A percentile compares a stretch with the other conserved stretches of the same genome.
Evolutionary conservation across 1,140 invertebrate species (phyloP).

Genomic region (Drosophila navojoa): DNA sequence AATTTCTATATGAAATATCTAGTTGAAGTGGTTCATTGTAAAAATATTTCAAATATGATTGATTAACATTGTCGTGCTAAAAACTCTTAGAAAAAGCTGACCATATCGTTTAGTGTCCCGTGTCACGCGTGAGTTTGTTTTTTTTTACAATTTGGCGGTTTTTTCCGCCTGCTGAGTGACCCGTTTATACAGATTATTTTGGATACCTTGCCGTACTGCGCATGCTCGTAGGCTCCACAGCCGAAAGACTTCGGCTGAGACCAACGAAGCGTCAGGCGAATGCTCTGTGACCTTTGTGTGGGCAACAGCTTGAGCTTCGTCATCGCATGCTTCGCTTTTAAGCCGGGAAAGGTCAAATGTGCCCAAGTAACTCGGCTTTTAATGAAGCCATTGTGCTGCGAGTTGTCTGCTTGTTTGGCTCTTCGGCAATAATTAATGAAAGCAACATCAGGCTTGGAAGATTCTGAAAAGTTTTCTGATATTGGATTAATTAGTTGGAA

Average conservation of each 20-base stretch:
- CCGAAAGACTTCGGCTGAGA: not conserved
- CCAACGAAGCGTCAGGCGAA: not conserved
- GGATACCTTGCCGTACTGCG: conserved; percentile 20
- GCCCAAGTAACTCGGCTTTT: conserved; percentile 14
- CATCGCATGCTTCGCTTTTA: not conserved
- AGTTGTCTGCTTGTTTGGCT: not conserved
- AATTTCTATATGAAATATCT: conserved; percentile 8
- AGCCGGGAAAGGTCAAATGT: conserved; percentile 21
- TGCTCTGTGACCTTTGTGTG: conserved; percentile 30
- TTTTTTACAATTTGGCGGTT: conserved; percentile 4
- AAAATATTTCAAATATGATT: conserved; percentile 1
- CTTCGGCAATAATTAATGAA: not conserved
- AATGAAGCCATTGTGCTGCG: conserved; percentile 2
- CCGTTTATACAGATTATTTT: not conserved
- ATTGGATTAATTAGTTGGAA: too few species aligned
- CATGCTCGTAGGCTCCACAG: conserved; percentile 35
- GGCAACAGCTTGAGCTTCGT: conserved; percentile 16
- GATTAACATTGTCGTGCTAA: not conserved
- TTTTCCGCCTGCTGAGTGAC: conserved; percentile 3
- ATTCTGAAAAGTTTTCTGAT: not conserved
- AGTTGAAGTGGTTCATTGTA: not conserved
- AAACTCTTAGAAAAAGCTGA: not conserved
- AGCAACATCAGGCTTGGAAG: not conserved
- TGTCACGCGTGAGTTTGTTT: conserved; percentile 10
- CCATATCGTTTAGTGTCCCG: not conserved